Percentiles rank a stretch among this genome's conserved stretches.
Conservation (phyloP, 2,888 invertebrate species). For the Eledone cirrhosa region DNA sequence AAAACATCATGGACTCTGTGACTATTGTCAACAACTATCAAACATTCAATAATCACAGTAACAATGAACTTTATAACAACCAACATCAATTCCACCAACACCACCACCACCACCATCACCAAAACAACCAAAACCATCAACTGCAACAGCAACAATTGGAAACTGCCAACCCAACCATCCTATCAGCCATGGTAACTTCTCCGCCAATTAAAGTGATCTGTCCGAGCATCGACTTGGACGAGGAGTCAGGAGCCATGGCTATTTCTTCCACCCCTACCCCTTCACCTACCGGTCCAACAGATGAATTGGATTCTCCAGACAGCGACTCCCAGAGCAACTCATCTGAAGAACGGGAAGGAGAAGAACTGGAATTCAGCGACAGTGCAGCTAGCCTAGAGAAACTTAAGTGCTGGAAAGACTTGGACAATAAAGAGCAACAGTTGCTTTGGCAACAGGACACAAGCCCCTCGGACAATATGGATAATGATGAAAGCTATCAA, state of each 20-base stretch:
- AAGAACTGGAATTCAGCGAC: slow-evolving; percentile 53
- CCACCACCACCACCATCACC: slow-evolving; percentile 28
- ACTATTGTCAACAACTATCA: slow-evolving; percentile 30
- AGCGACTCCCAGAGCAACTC: slow-evolving; percentile 37
- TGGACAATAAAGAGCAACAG: slow-evolving; percentile 37
- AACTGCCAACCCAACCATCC: slow-evolving; percentile 3
- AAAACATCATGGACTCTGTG: slow-evolving; percentile 29
- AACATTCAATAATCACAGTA: slow-evolving; percentile 28
- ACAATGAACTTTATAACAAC: slow-evolving; percentile 31
- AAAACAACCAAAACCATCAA: neutral
- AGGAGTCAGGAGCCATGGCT: neutral
- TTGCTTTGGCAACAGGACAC: slow-evolving; percentile 50
- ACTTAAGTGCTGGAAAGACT: slow-evolving; percentile 47
- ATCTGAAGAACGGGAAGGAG: slow-evolving; percentile 49
- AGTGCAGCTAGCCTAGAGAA: slow-evolving; percentile 47
- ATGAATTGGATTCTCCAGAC: slow-evolving; percentile 11
- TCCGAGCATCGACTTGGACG: slow-evolving; percentile 19
- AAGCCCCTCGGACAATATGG: slow-evolving; percentile 57
- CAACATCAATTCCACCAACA: slow-evolving; percentile 34
- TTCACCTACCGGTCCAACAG: slow-evolving; percentile 23
- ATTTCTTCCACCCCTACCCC: slow-evolving; percentile 31
- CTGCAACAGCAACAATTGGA: neutral
- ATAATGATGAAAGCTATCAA: slow-evolving; percentile 47
- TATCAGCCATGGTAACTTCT: slow-evolving; percentile 22
- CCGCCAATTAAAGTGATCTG: slow-evolving; percentile 28